Percentiles rank a stretch among this genome's conserved stretches.
Conservation (phyloP, 1,140 invertebrate species). For the Drosophila santomea region DNA sequence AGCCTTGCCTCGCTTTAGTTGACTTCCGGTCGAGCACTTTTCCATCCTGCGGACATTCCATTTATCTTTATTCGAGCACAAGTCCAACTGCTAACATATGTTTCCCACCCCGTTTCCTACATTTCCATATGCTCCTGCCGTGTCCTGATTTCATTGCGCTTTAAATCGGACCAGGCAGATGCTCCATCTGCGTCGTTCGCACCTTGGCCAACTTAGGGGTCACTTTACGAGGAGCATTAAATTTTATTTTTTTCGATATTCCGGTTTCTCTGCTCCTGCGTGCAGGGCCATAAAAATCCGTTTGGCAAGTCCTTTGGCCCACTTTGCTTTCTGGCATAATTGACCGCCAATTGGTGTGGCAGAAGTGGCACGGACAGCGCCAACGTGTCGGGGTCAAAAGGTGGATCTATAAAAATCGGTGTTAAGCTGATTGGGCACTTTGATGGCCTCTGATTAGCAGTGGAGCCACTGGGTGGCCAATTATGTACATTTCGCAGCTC, state of each 20-base stretch:
- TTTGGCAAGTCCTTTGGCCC: conserved; percentile 46
- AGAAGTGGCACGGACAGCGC: conserved; percentile 14
- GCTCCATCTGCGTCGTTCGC: conserved; percentile 35
- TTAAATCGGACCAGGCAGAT: conserved; percentile 16
- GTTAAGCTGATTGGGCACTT: conserved; percentile 47
- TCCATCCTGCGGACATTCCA: conserved; percentile 30
- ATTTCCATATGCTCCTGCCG: conserved; percentile 58
- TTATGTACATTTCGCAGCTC: not conserved
- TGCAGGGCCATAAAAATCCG: conserved; percentile 41
- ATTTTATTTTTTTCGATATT: conserved; percentile 33
- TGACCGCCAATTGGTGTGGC: conserved; percentile 49
- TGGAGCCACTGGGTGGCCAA: not conserved
- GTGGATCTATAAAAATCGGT: conserved; percentile 56
- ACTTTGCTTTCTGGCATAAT: conserved; percentile 37
- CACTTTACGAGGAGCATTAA: conserved; percentile 50
- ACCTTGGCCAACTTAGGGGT: conserved; percentile 35
- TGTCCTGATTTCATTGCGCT: conserved; percentile 46
- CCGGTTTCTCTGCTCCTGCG: conserved; percentile 16
- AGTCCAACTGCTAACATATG: conserved; percentile 58
- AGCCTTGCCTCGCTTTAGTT: conserved; percentile 28
- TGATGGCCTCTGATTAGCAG: conserved; percentile 13
- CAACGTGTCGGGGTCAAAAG: conserved; percentile 19
- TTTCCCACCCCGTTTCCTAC: conserved; percentile 16
- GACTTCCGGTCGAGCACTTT: conserved; percentile 55
- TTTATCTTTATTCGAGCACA: conserved; percentile 61